phyloP scores from a whole-genome alignment of 2,113 vertebrate species.

The Ailurus styani region DNA sequence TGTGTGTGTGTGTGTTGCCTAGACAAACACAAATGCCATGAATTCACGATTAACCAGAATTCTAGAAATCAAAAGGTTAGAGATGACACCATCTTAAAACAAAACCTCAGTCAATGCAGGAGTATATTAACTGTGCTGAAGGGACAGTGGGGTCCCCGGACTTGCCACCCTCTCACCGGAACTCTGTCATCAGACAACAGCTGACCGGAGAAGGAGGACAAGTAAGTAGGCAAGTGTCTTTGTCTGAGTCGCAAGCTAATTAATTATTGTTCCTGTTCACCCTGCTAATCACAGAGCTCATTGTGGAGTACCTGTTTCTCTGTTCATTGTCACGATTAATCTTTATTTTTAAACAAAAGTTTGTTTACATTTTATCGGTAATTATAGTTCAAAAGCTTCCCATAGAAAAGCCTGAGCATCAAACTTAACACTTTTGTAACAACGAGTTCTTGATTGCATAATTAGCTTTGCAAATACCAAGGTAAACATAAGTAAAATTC shows the following conservation, averaged over 20 bases:
- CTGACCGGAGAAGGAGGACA: neutral
- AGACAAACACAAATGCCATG: neutral
- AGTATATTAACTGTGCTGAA: neutral
- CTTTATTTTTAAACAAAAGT: constrained; percentile 45
- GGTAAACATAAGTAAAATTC: neutral
- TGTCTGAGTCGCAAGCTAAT: neutral
- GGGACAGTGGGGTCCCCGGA: neutral
- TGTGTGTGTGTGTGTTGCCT: neutral
- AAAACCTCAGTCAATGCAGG: neutral
- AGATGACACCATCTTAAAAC: neutral
- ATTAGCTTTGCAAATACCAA: constrained; percentile 25
- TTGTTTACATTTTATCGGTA: constrained; percentile 16
- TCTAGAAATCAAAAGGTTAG: neutral
- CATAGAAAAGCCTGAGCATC: neutral
- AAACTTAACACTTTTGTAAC: constrained; percentile 7
- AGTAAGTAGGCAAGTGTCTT: neutral
- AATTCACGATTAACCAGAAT: neutral
- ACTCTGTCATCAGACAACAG: neutral
- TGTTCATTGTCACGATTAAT: neutral
- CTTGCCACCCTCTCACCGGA: neutral
- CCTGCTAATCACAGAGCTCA: neutral
- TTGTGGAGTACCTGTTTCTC: neutral
- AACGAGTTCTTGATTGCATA: constrained; percentile 41
- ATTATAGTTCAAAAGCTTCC: constrained; percentile 36
- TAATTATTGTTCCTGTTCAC: neutral